Conservation (phyloP, 2,888 invertebrate genomes). For the Folsomia manolachei region DNA sequence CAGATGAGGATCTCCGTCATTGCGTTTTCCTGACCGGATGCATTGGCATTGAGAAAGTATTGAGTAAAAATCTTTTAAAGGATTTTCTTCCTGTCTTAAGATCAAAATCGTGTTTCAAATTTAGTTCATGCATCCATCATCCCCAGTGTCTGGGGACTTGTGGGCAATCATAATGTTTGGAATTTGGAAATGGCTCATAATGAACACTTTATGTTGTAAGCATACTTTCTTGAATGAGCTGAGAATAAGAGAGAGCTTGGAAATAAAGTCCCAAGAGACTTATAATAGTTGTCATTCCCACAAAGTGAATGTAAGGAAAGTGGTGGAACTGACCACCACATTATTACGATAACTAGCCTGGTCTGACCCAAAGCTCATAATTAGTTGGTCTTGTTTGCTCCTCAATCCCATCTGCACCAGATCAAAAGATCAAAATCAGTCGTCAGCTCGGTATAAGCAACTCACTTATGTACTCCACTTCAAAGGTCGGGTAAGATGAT, state of each 20-base stretch:
- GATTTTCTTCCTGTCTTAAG: not conserved
- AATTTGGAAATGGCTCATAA: not conserved
- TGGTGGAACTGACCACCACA: not conserved
- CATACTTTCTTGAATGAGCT: too few relatives aligned
- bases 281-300: too few relatives aligned
- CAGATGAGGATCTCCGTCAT: too few relatives aligned
- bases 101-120: constrained; percentile 6
- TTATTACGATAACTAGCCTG: not conserved
- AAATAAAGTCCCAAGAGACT: too few relatives aligned
- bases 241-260: too few relatives aligned
- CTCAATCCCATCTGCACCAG: not conserved
- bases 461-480: too few relatives aligned
- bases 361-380: not conserved
- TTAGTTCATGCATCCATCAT: not conserved
- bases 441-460: not conserved
- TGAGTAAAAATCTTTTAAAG: not conserved
- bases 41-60: not conserved
- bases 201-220: not conserved
- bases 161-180: not conserved
- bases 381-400: not conserved
- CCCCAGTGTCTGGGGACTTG: not conserved
- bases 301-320: not conserved
- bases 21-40: not conserved
- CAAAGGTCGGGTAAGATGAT: not conserved
- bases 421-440: constrained; percentile 6